Evolutionary conservation across 1,140 invertebrate genomes (phyloP), one percentile per base, ranked within the genome.

Genomic region (Macrobrachium rosenbergii): DNA sequence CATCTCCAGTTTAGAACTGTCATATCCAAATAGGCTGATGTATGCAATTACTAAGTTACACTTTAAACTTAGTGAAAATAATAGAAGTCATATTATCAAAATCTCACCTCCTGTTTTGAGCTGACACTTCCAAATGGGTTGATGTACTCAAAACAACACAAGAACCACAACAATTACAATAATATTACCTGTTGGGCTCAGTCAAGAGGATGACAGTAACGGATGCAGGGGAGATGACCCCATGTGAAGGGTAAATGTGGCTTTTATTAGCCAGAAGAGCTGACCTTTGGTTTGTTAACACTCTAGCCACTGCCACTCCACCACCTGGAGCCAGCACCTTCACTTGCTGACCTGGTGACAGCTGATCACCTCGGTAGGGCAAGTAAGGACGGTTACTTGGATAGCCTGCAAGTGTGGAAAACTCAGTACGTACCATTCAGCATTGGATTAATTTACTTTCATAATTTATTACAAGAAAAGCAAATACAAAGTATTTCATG

Each of bases 241-340:
- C 17, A 28, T 62, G 59, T 59, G n/a, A 59, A 5, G n/a, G 19
- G 21, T 19, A 60, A 62, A 8, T 19, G 11, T 2, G 45, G 37
- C 52, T 52, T 19, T 59, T 28, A n/a, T 23, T 43, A 14, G 17
- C 17, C 8, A n/a, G 23, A 23, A 60, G n/a, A n/a, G 77, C 45
- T 45, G 79, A 63, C 79, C 64, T 81, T 19, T 81, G 84, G 45
- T 73, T 79, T 19, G 84, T 73, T 21, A 87, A n/a, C 59, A 87
- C 84, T 63, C 84, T 63, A 5, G 84, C 84, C 21, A 87, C 84
- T 19, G 84, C 84, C 58, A 87, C 84, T 19, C 84, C 84, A 19
- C 84, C 84, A n/a, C 84, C 84, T 19, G 84, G 84, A 0, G 84
- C 84, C 7, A 87, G 58, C 19, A 87, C 84, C 78, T 87, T 87